These are phyloP conservation scores for Megalops atlanticus DNA, from an alignment of 2,113 vertebrate species.

Conservation along the genomic window DNA sequence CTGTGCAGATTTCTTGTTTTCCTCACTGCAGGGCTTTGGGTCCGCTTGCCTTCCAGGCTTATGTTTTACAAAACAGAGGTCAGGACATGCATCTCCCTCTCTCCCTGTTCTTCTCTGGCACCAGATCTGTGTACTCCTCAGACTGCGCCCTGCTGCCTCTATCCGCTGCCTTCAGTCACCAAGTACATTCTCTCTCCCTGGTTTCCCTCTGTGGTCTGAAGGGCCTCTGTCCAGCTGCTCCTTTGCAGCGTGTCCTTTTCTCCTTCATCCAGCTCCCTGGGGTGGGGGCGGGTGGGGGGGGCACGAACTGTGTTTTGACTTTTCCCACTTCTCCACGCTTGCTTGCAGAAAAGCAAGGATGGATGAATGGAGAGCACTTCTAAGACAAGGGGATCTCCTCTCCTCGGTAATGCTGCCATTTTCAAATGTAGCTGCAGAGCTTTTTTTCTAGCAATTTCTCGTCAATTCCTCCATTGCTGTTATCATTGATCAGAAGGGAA, in stretches of 20 bases:
- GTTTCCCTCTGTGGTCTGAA: background rate
- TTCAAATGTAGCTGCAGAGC: background rate
- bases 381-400: background rate
- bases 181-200: background rate
- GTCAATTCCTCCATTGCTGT: background rate
- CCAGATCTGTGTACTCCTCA: background rate
- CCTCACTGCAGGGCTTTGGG: background rate
- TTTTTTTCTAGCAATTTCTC: background rate
- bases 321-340: background rate
- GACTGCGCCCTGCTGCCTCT: background rate
- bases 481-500: background rate
- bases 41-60: background rate
- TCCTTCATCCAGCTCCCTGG: background rate
- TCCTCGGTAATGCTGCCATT: background rate
- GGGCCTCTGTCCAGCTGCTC: slow-evolving; percentile 7
- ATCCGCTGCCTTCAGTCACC: background rate
- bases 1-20: background rate
- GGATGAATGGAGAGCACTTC: no score
- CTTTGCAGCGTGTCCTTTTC: background rate
- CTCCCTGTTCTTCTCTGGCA: background rate
- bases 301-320: background rate
- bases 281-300: background rate
- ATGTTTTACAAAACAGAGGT: background rate
- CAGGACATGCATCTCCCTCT: background rate
- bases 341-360: no score